Evolutionary conservation across 2,797 vertebrate species (phyloP).

Genomic region (Fratercula arctica): DNA sequence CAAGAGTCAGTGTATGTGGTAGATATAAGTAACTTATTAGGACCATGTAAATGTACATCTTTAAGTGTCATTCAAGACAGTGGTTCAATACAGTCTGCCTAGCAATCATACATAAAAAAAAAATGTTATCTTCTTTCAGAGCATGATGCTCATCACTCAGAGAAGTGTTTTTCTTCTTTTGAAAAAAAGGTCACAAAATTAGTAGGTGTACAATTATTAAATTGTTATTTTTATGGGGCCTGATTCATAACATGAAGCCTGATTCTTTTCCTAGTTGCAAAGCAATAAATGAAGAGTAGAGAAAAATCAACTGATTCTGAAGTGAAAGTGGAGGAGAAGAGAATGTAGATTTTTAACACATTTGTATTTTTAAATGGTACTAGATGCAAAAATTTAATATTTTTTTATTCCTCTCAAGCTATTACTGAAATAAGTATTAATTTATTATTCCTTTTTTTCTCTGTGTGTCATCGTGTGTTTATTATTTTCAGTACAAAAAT

Average conservation of each 20-base stretch:
- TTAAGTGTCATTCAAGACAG: background rate
- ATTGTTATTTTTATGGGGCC: conserved; percentile 11
- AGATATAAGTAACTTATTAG: background rate
- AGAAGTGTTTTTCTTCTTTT: conserved; percentile 5
- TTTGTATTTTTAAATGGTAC: background rate
- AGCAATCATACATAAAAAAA: background rate
- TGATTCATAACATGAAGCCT: conserved; percentile 7
- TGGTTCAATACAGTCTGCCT: background rate
- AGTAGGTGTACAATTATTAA: background rate
- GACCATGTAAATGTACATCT: background rate
- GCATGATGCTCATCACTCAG: background rate
- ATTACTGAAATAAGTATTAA: background rate
- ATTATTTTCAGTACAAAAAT: background rate
- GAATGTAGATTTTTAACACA: background rate
- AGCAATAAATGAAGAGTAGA: background rate
- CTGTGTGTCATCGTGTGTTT: background rate
- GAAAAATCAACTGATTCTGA: background rate
- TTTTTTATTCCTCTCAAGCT: background rate
- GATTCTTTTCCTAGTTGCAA: background rate
- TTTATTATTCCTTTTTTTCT: background rate
- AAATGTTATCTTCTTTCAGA: background rate
- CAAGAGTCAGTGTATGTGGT: background rate
- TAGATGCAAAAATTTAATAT: background rate
- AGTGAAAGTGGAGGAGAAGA: background rate
- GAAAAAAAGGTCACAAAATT: conserved; percentile 11